Evolutionary conservation across 2,113 vertebrate species (phyloP).

Genomic region (Hippocampus zosterae): DNA sequence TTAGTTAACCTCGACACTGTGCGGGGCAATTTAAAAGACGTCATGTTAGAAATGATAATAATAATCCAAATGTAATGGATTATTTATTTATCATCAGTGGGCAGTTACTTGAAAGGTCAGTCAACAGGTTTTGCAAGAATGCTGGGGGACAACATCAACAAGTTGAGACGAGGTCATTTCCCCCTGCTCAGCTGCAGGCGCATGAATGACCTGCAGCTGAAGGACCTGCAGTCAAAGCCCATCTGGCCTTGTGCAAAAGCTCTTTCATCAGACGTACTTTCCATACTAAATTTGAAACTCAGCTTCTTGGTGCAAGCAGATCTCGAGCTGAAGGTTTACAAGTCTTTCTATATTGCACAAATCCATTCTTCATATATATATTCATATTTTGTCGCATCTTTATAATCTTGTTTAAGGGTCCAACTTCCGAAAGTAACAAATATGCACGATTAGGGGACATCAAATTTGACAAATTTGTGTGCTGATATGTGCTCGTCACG

Average conservation of each 20-base stretch:
- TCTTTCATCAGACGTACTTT: conserved; percentile 33
- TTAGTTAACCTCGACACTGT: not conserved
- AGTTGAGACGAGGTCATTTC: conserved; percentile 41
- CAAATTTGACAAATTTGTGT: not conserved
- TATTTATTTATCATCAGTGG: conserved; percentile 13
- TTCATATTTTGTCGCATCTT: not conserved
- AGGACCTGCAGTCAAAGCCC: conserved; percentile 38
- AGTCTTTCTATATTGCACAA: not conserved
- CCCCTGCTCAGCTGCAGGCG: conserved; percentile 31
- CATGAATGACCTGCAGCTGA: conserved; percentile 23
- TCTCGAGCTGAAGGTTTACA: not conserved
- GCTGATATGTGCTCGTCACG: not conserved
- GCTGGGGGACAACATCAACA: conserved; percentile 27
- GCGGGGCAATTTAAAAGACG: not conserved
- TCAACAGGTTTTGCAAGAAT: conserved; percentile 37
- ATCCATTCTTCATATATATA: not conserved
- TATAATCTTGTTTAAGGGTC: not conserved
- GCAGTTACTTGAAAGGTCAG: conserved; percentile 30
- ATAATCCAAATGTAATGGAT: not conserved
- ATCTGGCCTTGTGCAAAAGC: conserved; percentile 40
- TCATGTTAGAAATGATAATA: not conserved
- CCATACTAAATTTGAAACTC: conserved; percentile 7
- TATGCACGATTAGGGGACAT: not conserved
- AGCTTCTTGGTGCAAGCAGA: not conserved
- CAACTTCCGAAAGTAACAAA: not conserved